Base-by-base conservation (phyloP, 2,888 invertebrate species). In the Conistra vaccinii region DNA sequence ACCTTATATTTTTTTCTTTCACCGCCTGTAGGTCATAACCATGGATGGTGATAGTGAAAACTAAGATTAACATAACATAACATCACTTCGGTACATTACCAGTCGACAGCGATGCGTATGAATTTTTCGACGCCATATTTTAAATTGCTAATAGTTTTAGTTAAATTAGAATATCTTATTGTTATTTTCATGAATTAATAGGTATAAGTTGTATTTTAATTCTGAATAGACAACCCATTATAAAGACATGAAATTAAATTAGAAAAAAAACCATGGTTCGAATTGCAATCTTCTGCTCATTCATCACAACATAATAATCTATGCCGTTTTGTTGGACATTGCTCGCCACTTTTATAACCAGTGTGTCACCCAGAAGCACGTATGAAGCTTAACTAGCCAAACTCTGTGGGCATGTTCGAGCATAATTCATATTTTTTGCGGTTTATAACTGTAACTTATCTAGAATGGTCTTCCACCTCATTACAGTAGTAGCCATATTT, bases 381-480 rank as follows among this genome's bases (percentile, higher is more conserved):
- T 80, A 82, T 77, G 68, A 60, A 72, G 76, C 69, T 76, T 63
- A 83, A 79, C 87, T 84, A 83, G 67, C 76, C 81, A 78, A 84
- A 84, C 83, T 76, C 55, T 53, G 63, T 66, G 82, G 68, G 60
- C 87, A 82, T 85, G 87, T 48, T 72, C 80, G 42, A 73, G 79
- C 86, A 89, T 89, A 89, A 89, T 78, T 87, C 82, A 84, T 72
- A 80, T 83, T 80, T 76, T 74, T 73, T 76, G 69, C 58, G 45
- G 66, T 61, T 53, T 69, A 70, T 65, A 79, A 51, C 72, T 73
- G 76, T 76, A 53, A 80, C 61, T 82, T 86, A 78, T 78, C 80
- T 82, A 70, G 66, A 81, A 79, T 62, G 58, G 61, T 73, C 80
- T 82, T 82, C 84, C 69, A 70, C 69, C 69, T 82, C 72, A 84